Evolutionary conservation across 2,888 invertebrate genomes (phyloP), one percentile per base, ranked within the genome.

Genomic region (Mythimna loreyi): DNA sequence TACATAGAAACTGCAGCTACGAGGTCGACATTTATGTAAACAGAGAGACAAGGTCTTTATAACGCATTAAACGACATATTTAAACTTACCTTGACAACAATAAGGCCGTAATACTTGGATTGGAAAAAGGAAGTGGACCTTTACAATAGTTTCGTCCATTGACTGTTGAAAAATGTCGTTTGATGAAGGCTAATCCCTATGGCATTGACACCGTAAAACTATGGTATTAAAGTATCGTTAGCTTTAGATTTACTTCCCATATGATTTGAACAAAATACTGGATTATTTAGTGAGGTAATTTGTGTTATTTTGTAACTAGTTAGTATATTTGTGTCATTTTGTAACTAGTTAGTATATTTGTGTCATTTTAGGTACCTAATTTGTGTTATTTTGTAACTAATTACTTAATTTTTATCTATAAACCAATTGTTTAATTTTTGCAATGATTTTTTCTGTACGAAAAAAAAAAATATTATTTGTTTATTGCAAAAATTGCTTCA

Each of bases 11-110:
- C 86, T 85, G 85, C 85, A 82, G 78, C 79, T 63, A 67, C 84
- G 89, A 93, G 91, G 93, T 82, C 88, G 80, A 73, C 86, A 85
- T 88, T 92, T 92, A 93, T 92, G 92, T 93, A 92, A 93, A 92
- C 91, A 87, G 79, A 86, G 82, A 90, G 85, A 92, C 94, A 93
- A 94, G 93, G 93, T 86, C 91, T 87, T 80, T 77, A 89, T 89
- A 87, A 53, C 85, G 85, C 89, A 90, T 92, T 92, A 87, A 87
- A 87, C 85, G 88, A 89, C 88, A 89, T 82, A 85, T 87, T 89
- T 87, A 87, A 84, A 89, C 86, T 92, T 84, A 87, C 95, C 95
- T 95, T 95, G 94, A 94, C 93, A 91, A 84, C 52, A 85, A 86
- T 88, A 82, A 90, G 88, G 90, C 82, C 87, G 84, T 83, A 80